Conservation (phyloP, 2,888 invertebrate genomes). For the Machimus rusticus region DNA sequence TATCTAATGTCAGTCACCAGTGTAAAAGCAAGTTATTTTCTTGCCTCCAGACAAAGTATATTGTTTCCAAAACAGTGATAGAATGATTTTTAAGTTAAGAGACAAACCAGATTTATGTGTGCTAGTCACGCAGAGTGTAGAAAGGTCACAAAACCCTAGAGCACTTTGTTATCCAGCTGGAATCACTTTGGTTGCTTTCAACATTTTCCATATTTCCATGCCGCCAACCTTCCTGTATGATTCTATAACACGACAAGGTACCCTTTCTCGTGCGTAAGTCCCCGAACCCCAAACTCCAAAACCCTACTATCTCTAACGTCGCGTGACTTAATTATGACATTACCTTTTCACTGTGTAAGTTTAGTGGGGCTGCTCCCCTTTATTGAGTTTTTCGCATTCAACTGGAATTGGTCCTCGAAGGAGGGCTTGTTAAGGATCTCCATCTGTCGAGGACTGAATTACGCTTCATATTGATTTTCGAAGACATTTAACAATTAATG, state of each 20-base stretch:
- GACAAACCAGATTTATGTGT: background rate
- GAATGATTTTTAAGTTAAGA: background rate
- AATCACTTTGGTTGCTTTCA: background rate
- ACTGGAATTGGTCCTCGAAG: background rate
- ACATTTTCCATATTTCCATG: background rate
- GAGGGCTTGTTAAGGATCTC: background rate
- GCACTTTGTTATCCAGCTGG: background rate
- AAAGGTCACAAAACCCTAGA: background rate
- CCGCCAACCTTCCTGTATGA: background rate
- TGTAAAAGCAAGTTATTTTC: background rate
- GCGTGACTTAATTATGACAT: background rate
- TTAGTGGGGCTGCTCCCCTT: background rate
- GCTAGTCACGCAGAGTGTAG: background rate
- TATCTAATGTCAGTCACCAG: background rate
- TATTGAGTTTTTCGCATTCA: background rate
- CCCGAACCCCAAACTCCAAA: background rate
- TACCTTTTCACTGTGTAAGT: background rate
- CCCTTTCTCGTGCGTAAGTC: background rate
- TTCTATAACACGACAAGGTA: background rate
- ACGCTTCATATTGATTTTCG: slow-evolving; percentile 20
- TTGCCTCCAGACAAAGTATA: background rate
- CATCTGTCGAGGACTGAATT: background rate
- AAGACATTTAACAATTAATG: slow-evolving; percentile 19
- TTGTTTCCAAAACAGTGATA: background rate
- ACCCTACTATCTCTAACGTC: background rate